phyloP scores from a whole-genome alignment of 2,113 vertebrate genomes.

The Phylloscopus trochiloides region DNA sequence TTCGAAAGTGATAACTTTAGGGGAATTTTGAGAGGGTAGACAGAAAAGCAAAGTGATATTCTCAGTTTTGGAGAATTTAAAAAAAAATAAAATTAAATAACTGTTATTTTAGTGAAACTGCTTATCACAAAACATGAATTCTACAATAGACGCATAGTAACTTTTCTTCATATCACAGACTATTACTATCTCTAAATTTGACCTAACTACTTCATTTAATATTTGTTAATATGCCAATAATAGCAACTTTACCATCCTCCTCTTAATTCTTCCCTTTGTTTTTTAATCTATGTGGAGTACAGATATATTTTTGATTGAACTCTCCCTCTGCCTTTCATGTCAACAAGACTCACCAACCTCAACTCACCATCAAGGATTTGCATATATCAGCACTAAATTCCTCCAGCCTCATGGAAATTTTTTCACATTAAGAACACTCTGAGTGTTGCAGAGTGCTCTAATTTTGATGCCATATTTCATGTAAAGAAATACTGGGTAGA shows the following conservation, averaged over 20 bases:
- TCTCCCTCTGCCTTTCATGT: neutral
- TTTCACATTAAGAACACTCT: neutral
- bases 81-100: neutral
- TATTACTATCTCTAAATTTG: neutral
- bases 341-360: neutral
- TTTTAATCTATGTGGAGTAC: neutral
- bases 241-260: neutral
- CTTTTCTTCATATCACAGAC: neutral
- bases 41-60: neutral
- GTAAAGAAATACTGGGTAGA: neutral
- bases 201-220: neutral
- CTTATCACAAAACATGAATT: neutral
- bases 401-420: neutral
- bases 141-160: neutral
- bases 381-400: neutral
- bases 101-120: neutral
- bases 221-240: neutral
- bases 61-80: neutral
- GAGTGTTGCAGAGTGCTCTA: neutral
- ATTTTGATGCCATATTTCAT: neutral
- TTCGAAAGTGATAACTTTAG: neutral
- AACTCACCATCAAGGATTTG: neutral
- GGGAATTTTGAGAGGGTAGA: neutral
- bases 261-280: neutral
- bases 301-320: neutral